Base-by-base conservation (phyloP, 2,888 invertebrate genomes). In the Bhutanitis thaidina region DNA sequence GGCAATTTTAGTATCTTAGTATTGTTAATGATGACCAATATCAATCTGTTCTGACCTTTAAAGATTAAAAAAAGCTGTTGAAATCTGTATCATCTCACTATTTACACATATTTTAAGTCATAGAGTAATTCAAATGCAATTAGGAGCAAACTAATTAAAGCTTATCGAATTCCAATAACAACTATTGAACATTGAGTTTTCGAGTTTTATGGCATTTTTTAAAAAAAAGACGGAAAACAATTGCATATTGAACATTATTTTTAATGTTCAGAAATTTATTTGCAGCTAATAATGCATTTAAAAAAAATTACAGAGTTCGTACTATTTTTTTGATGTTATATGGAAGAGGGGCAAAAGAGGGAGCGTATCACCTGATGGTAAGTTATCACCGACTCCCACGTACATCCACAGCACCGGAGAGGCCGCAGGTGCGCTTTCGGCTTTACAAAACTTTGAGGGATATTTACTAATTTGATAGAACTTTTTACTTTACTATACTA, bases 41-140 rank as follows among this genome's bases (percentile, higher is more conserved):
- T 52, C 46, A 37, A 43, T 46, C 43, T 32, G 37, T 25, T 30
- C 8, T 47, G 46, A 52, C 52, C 52, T 52, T 52, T 41, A 27
- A 30, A 32, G 1, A 29, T 16, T 20, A 20, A 30, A 40, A 45
- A 41, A 46, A 40, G n/a, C 34, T 34, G 4, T 34, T 7, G 34
- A 3, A 34, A 34, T 34, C 12, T n/a, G 34, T 13, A 46, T 36
- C 46, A 47, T 43, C 52, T 16, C 32, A 15, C 41, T 52, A 41
- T 41, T 41, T 47, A 37, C 32, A 7, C 16, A 8, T 12, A 30
- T 43, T 38, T 40, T 27, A 32, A 43, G 12, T 47, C 46, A 13
- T 49, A 37, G 20, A 49, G 44, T 45, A 44, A 53, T 44, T 44
- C 27, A 49, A 53, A 49, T 20, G 14, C 13, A 15, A 44, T 50